These are phyloP conservation scores for Alexandromys fortis DNA, from an alignment of 2,113 vertebrate species.

Conservation along the genomic window DNA sequence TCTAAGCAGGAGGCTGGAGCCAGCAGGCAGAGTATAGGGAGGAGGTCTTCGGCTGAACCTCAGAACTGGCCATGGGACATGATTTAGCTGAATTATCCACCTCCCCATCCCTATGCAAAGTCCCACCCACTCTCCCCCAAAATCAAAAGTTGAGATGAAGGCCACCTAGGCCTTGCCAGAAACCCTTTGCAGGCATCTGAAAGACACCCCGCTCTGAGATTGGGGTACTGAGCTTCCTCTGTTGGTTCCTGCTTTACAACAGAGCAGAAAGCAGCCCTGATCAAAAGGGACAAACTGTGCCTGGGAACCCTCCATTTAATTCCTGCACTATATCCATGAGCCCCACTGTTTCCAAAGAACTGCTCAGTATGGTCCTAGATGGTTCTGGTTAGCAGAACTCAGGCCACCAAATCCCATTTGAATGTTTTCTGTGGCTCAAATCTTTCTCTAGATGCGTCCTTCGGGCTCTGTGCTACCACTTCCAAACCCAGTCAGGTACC, in stretches of 20 bases:
- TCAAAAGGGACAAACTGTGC: rapidly evolving
- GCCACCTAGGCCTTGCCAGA: neutral
- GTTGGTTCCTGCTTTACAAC: neutral
- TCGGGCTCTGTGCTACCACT: neutral
- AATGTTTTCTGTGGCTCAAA: neutral
- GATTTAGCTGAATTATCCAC: neutral
- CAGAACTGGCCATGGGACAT: neutral
- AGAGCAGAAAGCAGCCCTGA: neutral
- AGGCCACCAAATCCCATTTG: neutral
- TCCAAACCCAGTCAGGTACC: neutral
- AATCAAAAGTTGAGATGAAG: neutral
- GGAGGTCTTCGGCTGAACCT: neutral
- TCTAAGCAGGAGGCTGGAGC: neutral
- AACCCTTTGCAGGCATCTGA: rapidly evolving
- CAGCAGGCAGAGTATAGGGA: neutral
- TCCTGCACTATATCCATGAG: neutral
- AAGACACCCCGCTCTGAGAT: neutral
- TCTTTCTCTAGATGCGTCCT: neutral
- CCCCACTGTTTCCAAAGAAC: neutral
- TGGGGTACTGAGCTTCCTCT: neutral
- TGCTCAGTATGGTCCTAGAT: constrained; percentile 36
- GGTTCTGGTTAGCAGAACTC: neutral
- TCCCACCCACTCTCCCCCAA: neutral
- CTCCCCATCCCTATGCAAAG: neutral
- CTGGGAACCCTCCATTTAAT: neutral